Evolutionary conservation across 2,797 vertebrate genomes (phyloP).

Genomic region (Florisuga fusca): DNA sequence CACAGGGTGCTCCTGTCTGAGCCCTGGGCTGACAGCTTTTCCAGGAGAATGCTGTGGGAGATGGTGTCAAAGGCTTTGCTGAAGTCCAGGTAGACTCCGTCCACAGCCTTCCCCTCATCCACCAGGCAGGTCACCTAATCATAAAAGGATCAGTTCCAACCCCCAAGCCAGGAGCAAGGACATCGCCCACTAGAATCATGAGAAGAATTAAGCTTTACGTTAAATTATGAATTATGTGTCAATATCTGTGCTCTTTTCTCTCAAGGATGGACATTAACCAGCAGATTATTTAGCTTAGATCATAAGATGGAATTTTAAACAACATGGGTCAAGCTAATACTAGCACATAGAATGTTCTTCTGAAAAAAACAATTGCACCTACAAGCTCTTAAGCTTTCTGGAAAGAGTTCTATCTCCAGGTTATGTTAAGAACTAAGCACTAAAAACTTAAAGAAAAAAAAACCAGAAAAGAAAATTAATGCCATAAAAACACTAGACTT

Average conservation of each 20-base stretch:
- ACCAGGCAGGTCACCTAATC: no score
- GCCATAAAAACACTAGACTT: background rate
- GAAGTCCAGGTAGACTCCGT: no score
- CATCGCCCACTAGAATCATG: no score
- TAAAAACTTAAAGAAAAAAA: background rate
- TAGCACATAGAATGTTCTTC: accelerated
- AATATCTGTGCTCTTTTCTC: background rate
- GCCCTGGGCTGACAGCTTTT: no score
- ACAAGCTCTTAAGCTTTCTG: background rate
- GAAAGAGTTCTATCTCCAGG: background rate
- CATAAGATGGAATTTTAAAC: background rate
- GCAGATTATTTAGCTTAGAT: background rate
- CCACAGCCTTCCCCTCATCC: no score
- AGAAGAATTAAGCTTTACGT: background rate
- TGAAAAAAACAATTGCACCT: background rate
- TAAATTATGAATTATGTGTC: background rate
- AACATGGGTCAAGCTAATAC: background rate
- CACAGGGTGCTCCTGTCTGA: no score
- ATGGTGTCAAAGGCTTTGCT: no score
- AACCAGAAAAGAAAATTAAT: background rate
- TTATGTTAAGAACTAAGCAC: background rate
- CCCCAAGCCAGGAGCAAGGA: no score
- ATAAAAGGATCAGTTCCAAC: no score
- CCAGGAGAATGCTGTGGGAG: no score
- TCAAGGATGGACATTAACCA: background rate